A percentile compares a stretch with the other conserved stretches of the same genome.
Evolutionary conservation across 1,140 invertebrate genomes (phyloP).

Genomic region (Rhopalosiphum padi): DNA sequence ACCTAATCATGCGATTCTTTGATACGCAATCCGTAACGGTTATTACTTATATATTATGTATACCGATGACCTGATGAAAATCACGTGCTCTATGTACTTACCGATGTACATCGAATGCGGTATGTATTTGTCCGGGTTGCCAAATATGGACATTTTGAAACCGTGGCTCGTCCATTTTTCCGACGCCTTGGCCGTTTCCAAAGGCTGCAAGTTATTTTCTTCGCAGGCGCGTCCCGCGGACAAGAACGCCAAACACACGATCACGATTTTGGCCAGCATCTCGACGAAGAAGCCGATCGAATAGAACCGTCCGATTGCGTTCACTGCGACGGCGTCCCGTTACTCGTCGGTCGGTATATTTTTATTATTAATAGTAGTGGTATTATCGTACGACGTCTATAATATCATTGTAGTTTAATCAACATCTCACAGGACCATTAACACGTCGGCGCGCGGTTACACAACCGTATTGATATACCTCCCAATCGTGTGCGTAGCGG

Average conservation of each 20-base stretch:
- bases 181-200: neutral
- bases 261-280: neutral
- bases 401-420: neutral
- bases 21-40: neutral
- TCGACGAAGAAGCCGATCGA: neutral
- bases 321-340: neutral
- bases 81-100: neutral
- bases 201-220: neutral
- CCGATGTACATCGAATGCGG: conserved; percentile 45
- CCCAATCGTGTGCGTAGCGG: neutral
- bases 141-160: conserved; percentile 44
- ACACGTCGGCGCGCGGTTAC: neutral
- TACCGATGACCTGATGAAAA: neutral
- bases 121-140: conserved; percentile 46
- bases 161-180: neutral
- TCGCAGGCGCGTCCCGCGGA: neutral
- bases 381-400: neutral
- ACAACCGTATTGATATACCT: neutral
- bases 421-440: neutral
- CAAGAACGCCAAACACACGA: neutral
- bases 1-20: neutral
- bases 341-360: neutral
- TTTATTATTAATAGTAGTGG: neutral
- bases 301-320: neutral
- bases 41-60: too few species aligned